Evolutionary conservation across 2,888 invertebrate species (phyloP).

Genomic region (Cephus sareptanus): DNA sequence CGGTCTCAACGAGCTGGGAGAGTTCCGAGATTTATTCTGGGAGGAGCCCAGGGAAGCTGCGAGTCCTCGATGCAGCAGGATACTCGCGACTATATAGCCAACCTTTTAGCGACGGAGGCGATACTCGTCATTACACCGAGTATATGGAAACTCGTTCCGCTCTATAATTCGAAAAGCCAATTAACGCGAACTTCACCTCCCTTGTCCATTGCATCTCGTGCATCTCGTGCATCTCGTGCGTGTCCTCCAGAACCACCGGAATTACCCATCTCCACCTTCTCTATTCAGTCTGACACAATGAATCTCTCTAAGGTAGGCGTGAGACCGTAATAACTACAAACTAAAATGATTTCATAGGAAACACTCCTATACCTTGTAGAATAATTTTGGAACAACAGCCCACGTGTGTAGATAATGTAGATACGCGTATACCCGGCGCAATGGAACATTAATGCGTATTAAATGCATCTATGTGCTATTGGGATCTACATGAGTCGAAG

Average conservation of each 20-base stretch:
- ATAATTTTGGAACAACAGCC: not conserved
- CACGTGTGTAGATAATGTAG: not conserved
- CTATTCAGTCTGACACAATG: not conserved
- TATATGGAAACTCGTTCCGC: not conserved
- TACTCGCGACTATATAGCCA: not conserved
- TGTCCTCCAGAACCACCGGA: not conserved
- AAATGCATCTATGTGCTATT: not conserved
- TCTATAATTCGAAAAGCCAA: not conserved
- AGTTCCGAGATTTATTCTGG: not conserved
- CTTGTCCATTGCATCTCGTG: not conserved
- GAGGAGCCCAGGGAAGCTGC: not conserved
- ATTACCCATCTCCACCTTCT: not conserved
- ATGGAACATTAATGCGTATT: not conserved
- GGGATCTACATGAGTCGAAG: not conserved
- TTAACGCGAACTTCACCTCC: not conserved
- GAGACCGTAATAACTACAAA: not conserved
- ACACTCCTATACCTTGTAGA: not conserved
- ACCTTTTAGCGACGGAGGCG: not conserved
- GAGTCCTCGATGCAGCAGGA: not conserved
- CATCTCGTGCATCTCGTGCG: not conserved
- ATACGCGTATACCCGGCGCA: not conserved
- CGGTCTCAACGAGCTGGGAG: too few species aligned
- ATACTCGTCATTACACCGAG: not conserved
- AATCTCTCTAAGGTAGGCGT: not conserved
- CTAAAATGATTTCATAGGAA: not conserved